Evolutionary conservation across 2,888 invertebrate genomes (phyloP).

Genomic region (Drepanosiphum platanoidis): DNA sequence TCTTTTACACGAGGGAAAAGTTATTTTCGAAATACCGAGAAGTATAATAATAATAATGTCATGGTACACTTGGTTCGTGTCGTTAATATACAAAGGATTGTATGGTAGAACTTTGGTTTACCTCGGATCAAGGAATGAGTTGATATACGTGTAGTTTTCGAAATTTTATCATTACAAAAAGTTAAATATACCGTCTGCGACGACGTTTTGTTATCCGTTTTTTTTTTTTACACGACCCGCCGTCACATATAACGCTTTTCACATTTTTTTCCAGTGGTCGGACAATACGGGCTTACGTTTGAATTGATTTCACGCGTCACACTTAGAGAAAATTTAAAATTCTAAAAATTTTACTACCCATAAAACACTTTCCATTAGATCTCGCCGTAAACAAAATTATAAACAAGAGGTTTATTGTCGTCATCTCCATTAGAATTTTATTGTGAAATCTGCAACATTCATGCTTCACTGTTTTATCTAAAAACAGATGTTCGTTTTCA

Average conservation of each 20-base stretch:
- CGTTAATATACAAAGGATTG: neutral
- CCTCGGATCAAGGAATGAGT: neutral
- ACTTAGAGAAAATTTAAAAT: neutral
- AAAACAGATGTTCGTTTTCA: neutral
- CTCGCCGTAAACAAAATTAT: neutral
- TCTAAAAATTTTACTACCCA: neutral
- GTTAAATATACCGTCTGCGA: too few species aligned
- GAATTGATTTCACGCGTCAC: too few species aligned
- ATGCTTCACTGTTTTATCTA: neutral
- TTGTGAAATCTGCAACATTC: neutral
- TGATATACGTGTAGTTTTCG: too few species aligned
- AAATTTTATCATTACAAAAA: too few species aligned
- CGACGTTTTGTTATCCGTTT: too few species aligned
- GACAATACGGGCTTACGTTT: too few species aligned
- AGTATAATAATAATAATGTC: constrained; percentile 24
- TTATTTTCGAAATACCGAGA: neutral
- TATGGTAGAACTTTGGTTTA: too few species aligned
- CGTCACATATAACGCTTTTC: too few species aligned
- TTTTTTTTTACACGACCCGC: too few species aligned
- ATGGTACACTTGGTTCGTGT: neutral
- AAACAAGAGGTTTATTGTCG: neutral
- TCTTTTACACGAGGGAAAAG: neutral
- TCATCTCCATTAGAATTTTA: neutral
- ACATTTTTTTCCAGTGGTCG: too few species aligned
- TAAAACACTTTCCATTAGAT: neutral